A percentile compares a stretch with the other conserved stretches of the same genome.
Conservation (phyloP, 2,888 invertebrate genomes). For the Conchocele bisecta region DNA sequence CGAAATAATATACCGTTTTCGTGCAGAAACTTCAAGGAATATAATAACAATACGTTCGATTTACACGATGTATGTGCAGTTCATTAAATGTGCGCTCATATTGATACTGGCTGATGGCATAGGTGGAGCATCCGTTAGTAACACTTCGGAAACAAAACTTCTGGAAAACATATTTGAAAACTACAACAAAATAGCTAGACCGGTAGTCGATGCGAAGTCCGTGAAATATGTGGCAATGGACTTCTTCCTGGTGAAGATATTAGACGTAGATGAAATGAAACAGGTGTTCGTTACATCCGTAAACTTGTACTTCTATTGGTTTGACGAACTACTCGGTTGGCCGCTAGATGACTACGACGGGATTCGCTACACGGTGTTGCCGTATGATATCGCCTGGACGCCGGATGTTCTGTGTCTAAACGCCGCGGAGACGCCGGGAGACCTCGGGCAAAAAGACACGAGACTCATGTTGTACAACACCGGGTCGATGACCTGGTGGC, state of each 20-base stretch:
- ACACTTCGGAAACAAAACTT: background rate
- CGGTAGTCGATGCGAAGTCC: background rate
- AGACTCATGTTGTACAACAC: background rate
- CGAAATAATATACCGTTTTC: too few species aligned
- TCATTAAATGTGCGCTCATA: too few species aligned
- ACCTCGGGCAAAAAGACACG: conserved; percentile 16
- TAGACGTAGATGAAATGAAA: conserved; percentile 18
- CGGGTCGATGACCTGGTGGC: conserved; percentile 23
- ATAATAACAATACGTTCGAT: too few species aligned
- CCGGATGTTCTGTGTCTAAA: conserved; percentile 25
- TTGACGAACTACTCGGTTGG: conserved; percentile 26
- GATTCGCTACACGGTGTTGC: conserved; percentile 15
- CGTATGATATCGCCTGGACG: conserved; percentile 21
- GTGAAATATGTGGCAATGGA: background rate
- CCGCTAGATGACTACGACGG: conserved; percentile 3
- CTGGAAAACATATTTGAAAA: background rate
- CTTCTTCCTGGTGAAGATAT: conserved; percentile 17
- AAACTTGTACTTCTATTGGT: conserved; percentile 19
- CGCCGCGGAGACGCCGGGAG: conserved; percentile 18
- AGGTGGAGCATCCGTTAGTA: too few species aligned
- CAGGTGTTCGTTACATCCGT: conserved; percentile 24
- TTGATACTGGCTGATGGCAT: too few species aligned
- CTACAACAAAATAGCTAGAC: conserved; percentile 6
- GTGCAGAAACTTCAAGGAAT: too few species aligned
- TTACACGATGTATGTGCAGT: too few species aligned